These are phyloP conservation scores for Megastigmus dorsalis DNA, from an alignment of 2,888 invertebrate genomes.

Conservation along the genomic window DNA sequence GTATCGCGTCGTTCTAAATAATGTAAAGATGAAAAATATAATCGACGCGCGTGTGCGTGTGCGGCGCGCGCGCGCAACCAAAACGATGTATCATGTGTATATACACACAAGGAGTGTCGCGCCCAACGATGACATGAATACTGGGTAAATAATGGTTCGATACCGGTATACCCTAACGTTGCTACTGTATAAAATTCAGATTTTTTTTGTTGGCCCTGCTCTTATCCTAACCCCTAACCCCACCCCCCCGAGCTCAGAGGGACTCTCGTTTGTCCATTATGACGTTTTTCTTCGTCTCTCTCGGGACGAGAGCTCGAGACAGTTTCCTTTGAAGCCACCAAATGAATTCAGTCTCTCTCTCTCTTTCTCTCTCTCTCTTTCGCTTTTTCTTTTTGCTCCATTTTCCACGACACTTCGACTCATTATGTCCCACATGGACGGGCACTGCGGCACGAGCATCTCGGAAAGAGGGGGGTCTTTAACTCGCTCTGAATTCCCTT, in stretches of 20 bases:
- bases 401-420: constrained; percentile 24
- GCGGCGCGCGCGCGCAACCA: too few species aligned
- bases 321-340: constrained; percentile 25
- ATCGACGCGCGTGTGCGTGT: too few species aligned
- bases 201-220: too few species aligned
- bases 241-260: too few species aligned
- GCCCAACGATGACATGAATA: not conserved
- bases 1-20: too few species aligned
- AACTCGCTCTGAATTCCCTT: too few species aligned
- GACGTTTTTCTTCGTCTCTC: constrained; percentile 11
- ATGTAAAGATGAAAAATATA: too few species aligned
- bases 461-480: not conserved
- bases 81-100: too few species aligned
- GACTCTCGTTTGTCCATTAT: constrained; percentile 36
- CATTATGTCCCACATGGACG: not conserved
- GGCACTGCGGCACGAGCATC: not conserved
- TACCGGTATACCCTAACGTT: not conserved
- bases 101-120: too few species aligned
- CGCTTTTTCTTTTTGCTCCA: constrained; percentile 9
- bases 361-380: not conserved
- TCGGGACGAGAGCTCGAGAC: too few species aligned
- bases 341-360: constrained; percentile 28
- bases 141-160: not conserved
- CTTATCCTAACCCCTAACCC: not conserved
- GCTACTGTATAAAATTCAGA: not conserved